phyloP scores from a whole-genome alignment of 2,888 invertebrate genomes.

The Gryllus longicercus region DNA sequence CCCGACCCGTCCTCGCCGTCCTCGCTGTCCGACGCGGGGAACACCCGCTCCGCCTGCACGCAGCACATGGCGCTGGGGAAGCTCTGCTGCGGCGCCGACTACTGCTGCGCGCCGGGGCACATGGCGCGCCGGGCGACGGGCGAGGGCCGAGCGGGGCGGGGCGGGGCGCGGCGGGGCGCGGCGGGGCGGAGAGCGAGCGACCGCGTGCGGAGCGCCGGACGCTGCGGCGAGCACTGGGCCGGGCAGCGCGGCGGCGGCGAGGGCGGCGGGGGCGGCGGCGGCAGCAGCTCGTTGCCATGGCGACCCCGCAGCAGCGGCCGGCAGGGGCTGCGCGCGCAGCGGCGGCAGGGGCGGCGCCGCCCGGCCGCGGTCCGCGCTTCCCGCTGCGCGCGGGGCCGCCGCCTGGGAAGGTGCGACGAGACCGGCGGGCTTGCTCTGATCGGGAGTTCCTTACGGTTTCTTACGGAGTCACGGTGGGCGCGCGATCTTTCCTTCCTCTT shows the following conservation, averaged over 20 bases:
- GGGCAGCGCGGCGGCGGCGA: neutral
- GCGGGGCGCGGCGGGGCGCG: neutral
- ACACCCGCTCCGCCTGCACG: constrained; percentile 41
- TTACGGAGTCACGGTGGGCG: no score
- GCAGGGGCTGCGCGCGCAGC: neutral
- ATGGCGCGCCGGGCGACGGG: neutral
- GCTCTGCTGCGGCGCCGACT: constrained; percentile 17
- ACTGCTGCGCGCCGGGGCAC: neutral
- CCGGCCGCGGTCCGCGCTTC: neutral
- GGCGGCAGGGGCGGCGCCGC: neutral
- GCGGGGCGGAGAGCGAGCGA: neutral
- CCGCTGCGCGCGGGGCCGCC: no score
- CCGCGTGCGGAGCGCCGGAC: neutral
- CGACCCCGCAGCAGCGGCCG: neutral
- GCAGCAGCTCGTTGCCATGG: constrained; percentile 17
- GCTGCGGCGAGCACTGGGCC: neutral
- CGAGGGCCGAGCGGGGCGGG: neutral
- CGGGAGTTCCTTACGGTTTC: no score
- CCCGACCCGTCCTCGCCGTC: constrained; percentile 35
- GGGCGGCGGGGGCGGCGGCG: neutral
- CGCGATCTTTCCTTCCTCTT: no score
- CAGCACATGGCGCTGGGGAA: constrained; percentile 39
- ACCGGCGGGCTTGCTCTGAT: no score
- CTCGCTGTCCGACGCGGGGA: constrained; percentile 41
- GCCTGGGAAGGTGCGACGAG: no score